Evolutionary conservation across 1,140 invertebrate genomes (phyloP).

Genomic region (Ylistrum balloti): DNA sequence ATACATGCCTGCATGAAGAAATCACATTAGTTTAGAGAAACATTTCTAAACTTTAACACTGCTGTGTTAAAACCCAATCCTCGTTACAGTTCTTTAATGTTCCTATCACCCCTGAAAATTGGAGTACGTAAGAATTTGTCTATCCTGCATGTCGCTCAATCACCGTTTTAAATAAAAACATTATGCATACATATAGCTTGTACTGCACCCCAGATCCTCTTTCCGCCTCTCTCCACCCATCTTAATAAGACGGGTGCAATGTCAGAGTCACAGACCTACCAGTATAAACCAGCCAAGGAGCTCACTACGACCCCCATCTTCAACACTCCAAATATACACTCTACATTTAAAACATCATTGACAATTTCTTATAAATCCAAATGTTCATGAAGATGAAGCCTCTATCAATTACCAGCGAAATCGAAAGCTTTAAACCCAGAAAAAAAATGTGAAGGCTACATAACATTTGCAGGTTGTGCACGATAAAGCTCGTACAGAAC

Average conservation of each 20-base stretch:
- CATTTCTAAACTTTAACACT: background rate
- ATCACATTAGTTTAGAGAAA: background rate
- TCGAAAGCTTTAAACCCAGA: background rate
- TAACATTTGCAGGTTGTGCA: constrained; percentile 32
- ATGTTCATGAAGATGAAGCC: constrained; percentile 27
- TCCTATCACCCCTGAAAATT: constrained; percentile 12
- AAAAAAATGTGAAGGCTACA: constrained; percentile 18
- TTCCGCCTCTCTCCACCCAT: background rate
- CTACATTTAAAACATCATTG: constrained; percentile 29
- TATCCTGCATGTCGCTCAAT: constrained; percentile 22
- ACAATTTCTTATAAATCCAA: constrained; percentile 21
- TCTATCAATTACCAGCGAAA: constrained; percentile 20
- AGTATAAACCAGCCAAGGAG: background rate
- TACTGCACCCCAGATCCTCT: constrained; percentile 7
- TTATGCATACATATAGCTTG: constrained; percentile 34
- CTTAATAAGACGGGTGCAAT: background rate
- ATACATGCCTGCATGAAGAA: background rate
- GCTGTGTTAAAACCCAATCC: background rate
- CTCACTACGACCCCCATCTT: background rate
- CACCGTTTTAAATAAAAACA: background rate
- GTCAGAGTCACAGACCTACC: background rate
- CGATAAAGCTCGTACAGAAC: background rate
- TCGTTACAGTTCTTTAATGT: background rate
- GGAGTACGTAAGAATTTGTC: constrained; percentile 2
- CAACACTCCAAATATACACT: background rate